Evolutionary conservation across 2,113 vertebrate species (phyloP).

Genomic region (Tragelaphus imberbis): DNA sequence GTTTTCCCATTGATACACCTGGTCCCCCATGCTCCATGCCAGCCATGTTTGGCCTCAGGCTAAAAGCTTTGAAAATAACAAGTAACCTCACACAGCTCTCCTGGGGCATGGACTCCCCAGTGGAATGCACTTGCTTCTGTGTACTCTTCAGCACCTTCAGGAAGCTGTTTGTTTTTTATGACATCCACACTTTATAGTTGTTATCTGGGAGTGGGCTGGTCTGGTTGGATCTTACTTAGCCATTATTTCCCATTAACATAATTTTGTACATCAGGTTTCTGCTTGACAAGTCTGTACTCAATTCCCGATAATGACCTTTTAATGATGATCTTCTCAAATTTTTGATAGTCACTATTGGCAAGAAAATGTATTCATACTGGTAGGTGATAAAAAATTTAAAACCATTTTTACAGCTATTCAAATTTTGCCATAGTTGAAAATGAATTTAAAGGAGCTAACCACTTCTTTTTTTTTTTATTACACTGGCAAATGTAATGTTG

Average conservation of each 20-base stretch:
- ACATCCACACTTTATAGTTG: background rate
- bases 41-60: background rate
- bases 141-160: background rate
- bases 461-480: background rate
- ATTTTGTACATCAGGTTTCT: constrained; percentile 6
- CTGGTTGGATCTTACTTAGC: background rate
- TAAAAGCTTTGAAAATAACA: background rate
- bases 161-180: background rate
- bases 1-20: background rate
- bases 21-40: background rate
- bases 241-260: background rate
- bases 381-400: constrained; percentile 42
- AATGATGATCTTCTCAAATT: constrained; percentile 22
- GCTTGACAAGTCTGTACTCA: background rate
- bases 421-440: background rate
- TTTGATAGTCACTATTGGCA: constrained; percentile 20
- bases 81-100: background rate
- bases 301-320: background rate
- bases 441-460: constrained; percentile 11
- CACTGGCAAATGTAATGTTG: constrained; percentile 18
- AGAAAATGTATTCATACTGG: background rate
- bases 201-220: background rate
- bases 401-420: constrained; percentile 8
- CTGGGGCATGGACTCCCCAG: background rate
- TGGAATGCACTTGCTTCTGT: background rate